Conservation (phyloP, 2,888 invertebrate genomes). For the Trichogramma evanescens region DNA sequence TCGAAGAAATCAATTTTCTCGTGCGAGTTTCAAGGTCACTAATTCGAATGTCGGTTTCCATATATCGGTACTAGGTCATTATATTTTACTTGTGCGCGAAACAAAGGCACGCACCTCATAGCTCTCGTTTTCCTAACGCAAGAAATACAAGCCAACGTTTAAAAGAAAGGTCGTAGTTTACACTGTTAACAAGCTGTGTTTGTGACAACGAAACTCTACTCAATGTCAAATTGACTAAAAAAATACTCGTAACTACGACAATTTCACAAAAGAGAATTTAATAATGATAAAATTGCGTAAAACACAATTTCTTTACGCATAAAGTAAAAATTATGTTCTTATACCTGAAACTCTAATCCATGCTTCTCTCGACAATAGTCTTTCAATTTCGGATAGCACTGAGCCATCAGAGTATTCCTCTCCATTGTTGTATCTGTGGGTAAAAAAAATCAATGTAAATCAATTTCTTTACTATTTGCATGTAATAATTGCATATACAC, state of each 20-base stretch:
- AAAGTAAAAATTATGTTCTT: neutral
- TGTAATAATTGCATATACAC: slow-evolving; percentile 18
- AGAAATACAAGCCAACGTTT: too few relatives aligned
- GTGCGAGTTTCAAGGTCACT: slow-evolving; percentile 19
- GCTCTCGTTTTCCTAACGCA: too few relatives aligned
- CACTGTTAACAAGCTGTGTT: too few relatives aligned
- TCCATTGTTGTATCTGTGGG: slow-evolving; percentile 92
- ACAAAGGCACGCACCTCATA: neutral
- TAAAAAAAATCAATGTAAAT: neutral
- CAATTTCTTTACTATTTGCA: neutral
- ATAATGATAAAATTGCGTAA: neutral
- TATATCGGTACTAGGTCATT: neutral
- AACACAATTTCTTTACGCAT: neutral
- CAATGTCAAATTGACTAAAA: too few relatives aligned
- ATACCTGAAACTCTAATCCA: slow-evolving; percentile 94
- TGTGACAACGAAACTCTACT: too few relatives aligned
- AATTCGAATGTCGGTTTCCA: slow-evolving; percentile 2
- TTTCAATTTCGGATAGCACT: slow-evolving; percentile 93
- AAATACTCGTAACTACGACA: too few relatives aligned
- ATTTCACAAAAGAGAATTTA: too few relatives aligned
- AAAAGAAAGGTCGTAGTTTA: too few relatives aligned
- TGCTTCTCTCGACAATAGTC: slow-evolving; percentile 96
- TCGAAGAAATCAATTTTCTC: slow-evolving; percentile 24
- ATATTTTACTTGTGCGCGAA: neutral
- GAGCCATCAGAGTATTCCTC: slow-evolving; percentile 94